These are phyloP conservation scores for Ephestia elutella DNA, from an alignment of 1,140 invertebrate species.

Conservation along the genomic window DNA sequence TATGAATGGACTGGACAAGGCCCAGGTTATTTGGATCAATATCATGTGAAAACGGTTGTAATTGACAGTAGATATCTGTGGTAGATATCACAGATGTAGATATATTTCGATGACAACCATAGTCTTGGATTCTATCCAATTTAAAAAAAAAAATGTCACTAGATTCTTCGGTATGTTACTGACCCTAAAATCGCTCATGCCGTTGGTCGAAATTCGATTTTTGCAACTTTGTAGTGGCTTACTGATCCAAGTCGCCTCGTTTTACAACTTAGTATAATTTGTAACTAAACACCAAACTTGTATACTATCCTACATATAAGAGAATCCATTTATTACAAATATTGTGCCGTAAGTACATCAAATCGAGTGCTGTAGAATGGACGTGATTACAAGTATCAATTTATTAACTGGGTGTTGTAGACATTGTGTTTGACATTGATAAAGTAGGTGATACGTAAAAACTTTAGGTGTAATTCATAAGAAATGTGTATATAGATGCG, in stretches of 20 bases:
- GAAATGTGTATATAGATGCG: not conserved
- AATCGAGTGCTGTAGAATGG: constrained; percentile 1
- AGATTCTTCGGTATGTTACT: no score
- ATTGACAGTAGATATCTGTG: no score
- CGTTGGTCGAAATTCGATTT: no score
- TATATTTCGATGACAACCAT: no score
- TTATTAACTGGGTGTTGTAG: not conserved
- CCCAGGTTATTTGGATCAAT: no score
- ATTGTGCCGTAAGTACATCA: constrained; percentile 13
- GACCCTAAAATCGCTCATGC: no score
- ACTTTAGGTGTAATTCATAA: not conserved
- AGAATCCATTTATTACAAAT: not conserved
- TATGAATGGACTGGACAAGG: no score
- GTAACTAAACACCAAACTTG: not conserved
- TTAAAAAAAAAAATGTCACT: no score
- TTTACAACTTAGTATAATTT: not conserved
- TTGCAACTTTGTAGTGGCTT: no score
- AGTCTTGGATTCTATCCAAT: no score
- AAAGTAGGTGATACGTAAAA: not conserved
- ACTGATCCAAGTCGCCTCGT: not conserved
- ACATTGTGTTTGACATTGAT: not conserved
- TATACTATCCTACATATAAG: not conserved
- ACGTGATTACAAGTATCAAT: not conserved
- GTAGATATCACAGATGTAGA: no score
- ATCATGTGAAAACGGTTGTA: no score